Conservation (phyloP, 2,113 vertebrate species). For the Crotalus horridus region DNA sequence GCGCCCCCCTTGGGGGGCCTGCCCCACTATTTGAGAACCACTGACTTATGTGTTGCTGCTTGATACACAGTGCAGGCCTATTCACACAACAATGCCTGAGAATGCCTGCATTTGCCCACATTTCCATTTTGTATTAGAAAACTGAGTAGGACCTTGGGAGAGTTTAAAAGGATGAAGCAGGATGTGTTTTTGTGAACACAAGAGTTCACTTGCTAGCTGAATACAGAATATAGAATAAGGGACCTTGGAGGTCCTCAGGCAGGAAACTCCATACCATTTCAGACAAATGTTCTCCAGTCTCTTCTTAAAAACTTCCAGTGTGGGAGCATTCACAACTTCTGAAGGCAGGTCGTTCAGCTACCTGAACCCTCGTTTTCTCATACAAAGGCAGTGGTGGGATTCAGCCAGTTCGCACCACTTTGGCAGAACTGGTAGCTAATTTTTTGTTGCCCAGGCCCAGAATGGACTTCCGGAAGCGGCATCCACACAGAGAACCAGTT, state of each 20-base stretch:
- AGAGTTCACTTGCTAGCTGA: not conserved
- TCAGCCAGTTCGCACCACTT: too few species aligned
- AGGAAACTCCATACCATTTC: not conserved
- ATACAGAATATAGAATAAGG: not conserved
- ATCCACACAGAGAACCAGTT: too few species aligned
- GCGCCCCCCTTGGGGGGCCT: too few species aligned
- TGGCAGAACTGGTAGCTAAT: too few species aligned
- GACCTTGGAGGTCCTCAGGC: not conserved
- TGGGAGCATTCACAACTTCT: not conserved
- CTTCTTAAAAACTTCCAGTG: not conserved
- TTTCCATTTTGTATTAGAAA: not conserved
- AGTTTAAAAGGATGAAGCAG: not conserved
- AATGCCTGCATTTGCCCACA: not conserved
- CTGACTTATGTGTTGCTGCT: too few species aligned
- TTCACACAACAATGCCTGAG: not conserved
- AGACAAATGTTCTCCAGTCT: not conserved
- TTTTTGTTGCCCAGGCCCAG: too few species aligned
- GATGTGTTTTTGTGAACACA: not conserved
- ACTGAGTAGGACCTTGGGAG: not conserved
- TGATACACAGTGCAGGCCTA: not conserved
- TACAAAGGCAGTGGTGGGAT: too few species aligned
- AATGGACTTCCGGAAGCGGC: too few species aligned
- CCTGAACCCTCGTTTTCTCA: not conserved
- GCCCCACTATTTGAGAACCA: too few species aligned
- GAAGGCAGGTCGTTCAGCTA: not conserved